Evolutionary conservation across 2,113 vertebrate genomes (phyloP), one percentile per base, ranked within the genome.

Genomic region (Stercorarius parasiticus): DNA sequence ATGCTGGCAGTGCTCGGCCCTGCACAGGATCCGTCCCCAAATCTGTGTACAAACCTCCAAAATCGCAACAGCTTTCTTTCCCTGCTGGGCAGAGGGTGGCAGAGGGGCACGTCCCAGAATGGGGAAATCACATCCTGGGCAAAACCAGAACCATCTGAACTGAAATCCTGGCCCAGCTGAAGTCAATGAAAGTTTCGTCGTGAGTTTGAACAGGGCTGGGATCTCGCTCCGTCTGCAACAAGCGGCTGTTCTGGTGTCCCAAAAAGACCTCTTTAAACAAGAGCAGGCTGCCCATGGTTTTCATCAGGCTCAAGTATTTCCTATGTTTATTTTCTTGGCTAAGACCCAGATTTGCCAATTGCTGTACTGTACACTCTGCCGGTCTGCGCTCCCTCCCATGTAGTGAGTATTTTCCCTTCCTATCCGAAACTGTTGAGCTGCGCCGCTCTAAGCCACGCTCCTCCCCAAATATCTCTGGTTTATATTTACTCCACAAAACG

Each of bases 291-390:
- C 71, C 86, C 86, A 30, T 78, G 73, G 82, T 67, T 92, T 88
- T 88, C 64, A 79, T 93, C 93, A 82, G 85, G 25, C 90, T 88
- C 52, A 32, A 90, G 62, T 50, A 83, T 94, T 95, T 97, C 88
- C 85, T 92, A 47, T 71, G 91, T 94, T 95, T 90, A 71, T 91
- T 93, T 95, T 70, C 89, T 86, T 96, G 93, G 96, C 93, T 80
- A 87, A 89, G 81, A 49, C 95, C 90, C 95, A 96, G 93, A 34
- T 95, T 82, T 90, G 92, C 91, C 95, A 56, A 17, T 89, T 71
- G 91, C 82, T 69, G 82, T 13, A 18, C 85, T 32, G 80, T 61
- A 58, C 47, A 1, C 42, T 52, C 86, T 50, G 76, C 82, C 3
- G n/a, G 61, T 58, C 95, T 1, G 53, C 1, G 7, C 53, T 86